Conservation (phyloP, 2,888 invertebrate genomes). For the Epistrophella euchroma region DNA sequence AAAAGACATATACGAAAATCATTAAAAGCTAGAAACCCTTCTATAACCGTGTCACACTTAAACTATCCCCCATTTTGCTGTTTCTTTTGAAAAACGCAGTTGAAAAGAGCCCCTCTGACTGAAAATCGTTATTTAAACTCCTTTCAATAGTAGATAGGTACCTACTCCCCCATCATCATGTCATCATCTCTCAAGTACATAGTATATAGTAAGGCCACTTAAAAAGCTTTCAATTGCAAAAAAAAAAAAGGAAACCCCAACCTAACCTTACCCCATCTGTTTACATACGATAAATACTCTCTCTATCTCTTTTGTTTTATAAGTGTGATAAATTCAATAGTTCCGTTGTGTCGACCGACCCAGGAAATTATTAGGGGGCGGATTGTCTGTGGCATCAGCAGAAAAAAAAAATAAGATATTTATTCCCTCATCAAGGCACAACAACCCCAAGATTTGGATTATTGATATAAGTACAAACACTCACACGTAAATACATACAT, state of each 20-base stretch:
- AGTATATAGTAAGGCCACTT: constrained; percentile 46
- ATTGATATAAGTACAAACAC: constrained; percentile 41
- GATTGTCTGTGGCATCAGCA: constrained; percentile 50
- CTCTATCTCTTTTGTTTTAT: background rate
- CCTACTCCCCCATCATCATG: constrained; percentile 27
- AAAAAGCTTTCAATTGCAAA: constrained; percentile 35
- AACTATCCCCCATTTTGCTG: constrained; percentile 22
- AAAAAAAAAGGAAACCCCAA: constrained; percentile 19
- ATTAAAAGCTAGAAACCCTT: background rate
- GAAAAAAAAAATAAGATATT: constrained; percentile 14
- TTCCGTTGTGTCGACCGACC: constrained; percentile 48
- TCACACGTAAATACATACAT: background rate
- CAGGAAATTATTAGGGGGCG: constrained; percentile 69
- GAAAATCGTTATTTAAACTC: constrained; percentile 31
- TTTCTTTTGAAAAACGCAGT: constrained; percentile 5
- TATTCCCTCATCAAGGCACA: constrained; percentile 23
- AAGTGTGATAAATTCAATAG: constrained; percentile 54
- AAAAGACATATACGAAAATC: background rate
- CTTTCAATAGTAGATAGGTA: background rate
- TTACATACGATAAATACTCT: constrained; percentile 32
- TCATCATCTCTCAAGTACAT: constrained; percentile 45
- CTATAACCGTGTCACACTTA: constrained; percentile 42
- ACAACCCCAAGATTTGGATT: constrained; percentile 64
- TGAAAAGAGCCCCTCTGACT: background rate
- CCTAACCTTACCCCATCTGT: constrained; percentile 44